Evolutionary conservation across 2,888 invertebrate species (phyloP).

Genomic region (Lacanobia wlatinum): DNA sequence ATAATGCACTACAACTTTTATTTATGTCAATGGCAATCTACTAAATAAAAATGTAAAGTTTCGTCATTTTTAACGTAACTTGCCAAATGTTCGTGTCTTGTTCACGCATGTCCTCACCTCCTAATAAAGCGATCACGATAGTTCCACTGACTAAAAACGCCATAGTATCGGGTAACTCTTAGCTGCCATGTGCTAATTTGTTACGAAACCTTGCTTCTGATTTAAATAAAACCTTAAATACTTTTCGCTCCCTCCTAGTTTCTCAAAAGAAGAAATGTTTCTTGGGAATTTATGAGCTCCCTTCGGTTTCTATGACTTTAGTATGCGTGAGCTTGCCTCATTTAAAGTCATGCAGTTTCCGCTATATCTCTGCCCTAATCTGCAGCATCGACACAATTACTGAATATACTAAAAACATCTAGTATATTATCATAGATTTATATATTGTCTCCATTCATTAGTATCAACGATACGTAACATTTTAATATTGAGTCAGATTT

Average conservation of each 20-base stretch:
- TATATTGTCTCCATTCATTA: constrained; percentile 33
- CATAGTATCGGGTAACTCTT: constrained; percentile 73
- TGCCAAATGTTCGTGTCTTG: constrained; percentile 67
- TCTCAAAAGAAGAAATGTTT: constrained; percentile 12
- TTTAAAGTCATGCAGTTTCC: constrained; percentile 30
- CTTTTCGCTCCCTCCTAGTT: constrained; percentile 42
- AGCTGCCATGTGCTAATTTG: constrained; percentile 77
- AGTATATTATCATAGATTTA: constrained; percentile 22
- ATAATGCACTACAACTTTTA: not conserved
- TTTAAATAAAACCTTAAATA: constrained; percentile 53
- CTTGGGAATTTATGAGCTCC: constrained; percentile 12
- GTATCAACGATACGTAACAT: constrained; percentile 20
- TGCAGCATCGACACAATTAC: constrained; percentile 19
- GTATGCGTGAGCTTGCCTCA: constrained; percentile 7
- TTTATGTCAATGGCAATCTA: constrained; percentile 21
- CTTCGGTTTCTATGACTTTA: constrained; percentile 13
- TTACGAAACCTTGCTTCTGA: constrained; percentile 70
- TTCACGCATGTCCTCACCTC: constrained; percentile 71
- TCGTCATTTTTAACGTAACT: constrained; percentile 50
- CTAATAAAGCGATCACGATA: constrained; percentile 87
- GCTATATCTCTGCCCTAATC: constrained; percentile 32
- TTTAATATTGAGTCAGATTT: constrained; percentile 44
- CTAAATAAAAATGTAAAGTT: constrained; percentile 32
- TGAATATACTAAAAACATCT: constrained; percentile 19
- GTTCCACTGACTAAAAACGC: constrained; percentile 78